Evolutionary conservation across 2,888 invertebrate genomes (phyloP), one percentile per base, ranked within the genome.

Genomic region (Nudaria mundana): DNA sequence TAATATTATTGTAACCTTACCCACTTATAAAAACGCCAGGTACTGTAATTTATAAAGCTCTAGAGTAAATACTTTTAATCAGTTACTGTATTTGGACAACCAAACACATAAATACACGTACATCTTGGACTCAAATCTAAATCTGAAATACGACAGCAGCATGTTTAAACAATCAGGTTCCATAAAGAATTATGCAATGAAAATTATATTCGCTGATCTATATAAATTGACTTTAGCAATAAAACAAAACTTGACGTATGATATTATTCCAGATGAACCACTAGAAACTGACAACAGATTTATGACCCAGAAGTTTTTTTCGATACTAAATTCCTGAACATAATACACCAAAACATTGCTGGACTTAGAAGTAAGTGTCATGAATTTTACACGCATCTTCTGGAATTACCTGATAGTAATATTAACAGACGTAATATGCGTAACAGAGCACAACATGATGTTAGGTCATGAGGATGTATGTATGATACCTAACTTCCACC

Each of bases 1-100:
- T 3, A 37, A 37, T n/a, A 29, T 37, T 11, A 37, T 37, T 22
- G 30, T 30, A 4, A 15, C 29, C 2, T 12, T 37, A 23, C 29
- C 36, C 5, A 36, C 36, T 7, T 36, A 22, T 36, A 36, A 36
- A 22, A 24, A 14, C 23, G 23, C 33, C 15, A 15, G 3, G 3
- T 33, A 16, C 11, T 13, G 13, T 24, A 24, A 33, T 32, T 10
- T 32, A n/a, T 32, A 23, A 23, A 32, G 23, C 15, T 32, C 15
- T 1, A 24, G 24, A 16, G 11, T 33, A n/a, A 15, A 33, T 24
- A 24, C n/a, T 3, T 33, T 33, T 6, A 33, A 23, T n/a, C 32
- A 32, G n/a, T 23, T 32, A 5, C 7, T 32, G 20, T 32, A 32
- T 13, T 4, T 32, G 8, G 23, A 32, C n/a, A 32, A 32, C 13